Percentiles rank a stretch among this genome's conserved stretches.
phyloP scores from a whole-genome alignment of 2,113 vertebrate species.

The Phalacrocorax brasilianus region DNA sequence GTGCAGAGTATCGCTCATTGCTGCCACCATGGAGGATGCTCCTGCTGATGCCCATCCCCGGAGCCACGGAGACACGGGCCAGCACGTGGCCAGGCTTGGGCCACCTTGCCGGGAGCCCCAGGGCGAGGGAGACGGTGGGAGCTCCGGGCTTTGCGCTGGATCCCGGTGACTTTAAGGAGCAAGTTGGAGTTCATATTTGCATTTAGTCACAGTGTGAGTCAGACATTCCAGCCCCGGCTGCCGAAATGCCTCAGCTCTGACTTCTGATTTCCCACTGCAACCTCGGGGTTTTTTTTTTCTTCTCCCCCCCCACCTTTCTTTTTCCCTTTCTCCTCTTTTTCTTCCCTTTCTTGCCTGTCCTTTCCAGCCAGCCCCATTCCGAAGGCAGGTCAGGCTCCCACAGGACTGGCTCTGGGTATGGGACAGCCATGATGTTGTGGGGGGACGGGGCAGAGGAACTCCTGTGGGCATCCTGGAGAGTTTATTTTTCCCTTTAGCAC shows the following conservation, averaged over 20 bases:
- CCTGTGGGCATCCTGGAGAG: fast-evolving
- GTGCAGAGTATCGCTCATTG: fast-evolving
- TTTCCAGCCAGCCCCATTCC: not conserved
- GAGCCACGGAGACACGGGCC: fast-evolving
- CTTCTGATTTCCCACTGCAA: slow-evolving; percentile 65
- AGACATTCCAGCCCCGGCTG: slow-evolving; percentile 70
- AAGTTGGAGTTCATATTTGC: slow-evolving; percentile 52
- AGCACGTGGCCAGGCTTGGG: fast-evolving
- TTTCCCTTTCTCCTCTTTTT: slow-evolving; percentile 3
- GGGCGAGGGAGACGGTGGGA: fast-evolving
- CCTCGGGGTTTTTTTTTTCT: not conserved
- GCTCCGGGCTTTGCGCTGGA: not conserved
- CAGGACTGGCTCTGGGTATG: fast-evolving
- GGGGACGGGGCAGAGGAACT: not conserved
- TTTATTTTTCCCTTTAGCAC: not conserved
- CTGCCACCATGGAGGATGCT: not conserved
- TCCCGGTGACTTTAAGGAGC: not conserved
- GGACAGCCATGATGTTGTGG: not conserved
- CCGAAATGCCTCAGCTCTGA: slow-evolving; percentile 67
- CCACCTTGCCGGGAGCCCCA: fast-evolving
- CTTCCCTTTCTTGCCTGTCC: not conserved
- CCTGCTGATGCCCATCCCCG: fast-evolving
- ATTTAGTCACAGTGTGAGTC: slow-evolving; percentile 71
- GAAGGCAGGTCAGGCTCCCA: fast-evolving
- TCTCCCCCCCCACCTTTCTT: not conserved